These are phyloP conservation scores for Diplosoma virens DNA, from an alignment of 23 tunicate species.

Conservation along the genomic window DNA sequence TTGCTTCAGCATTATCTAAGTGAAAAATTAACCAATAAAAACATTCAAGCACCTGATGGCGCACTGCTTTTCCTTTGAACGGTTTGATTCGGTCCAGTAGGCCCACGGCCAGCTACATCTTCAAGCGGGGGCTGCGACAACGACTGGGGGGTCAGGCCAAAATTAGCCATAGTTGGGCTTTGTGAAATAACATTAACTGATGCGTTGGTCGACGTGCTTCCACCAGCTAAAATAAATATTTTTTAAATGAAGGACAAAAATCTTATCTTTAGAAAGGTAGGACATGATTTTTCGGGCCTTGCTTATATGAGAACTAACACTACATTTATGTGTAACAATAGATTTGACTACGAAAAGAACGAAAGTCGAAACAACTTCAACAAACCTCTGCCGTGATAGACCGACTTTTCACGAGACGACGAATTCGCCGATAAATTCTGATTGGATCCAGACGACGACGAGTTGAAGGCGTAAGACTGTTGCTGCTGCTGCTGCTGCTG, in stretches of 20 bases:
- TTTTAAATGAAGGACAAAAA: no score
- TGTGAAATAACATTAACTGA: conserved; percentile 3
- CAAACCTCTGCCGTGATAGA: no score
- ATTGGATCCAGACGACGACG: conserved; percentile 3
- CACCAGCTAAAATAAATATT: no score
- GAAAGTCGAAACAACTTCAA: no score
- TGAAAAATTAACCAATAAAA: background rate
- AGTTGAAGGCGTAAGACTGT: background rate
- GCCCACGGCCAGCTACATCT: background rate
- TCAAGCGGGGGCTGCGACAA: conserved; percentile 28
- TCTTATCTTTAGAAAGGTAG: no score
- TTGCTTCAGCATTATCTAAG: background rate
- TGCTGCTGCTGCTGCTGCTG: background rate
- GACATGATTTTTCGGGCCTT: no score
- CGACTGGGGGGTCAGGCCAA: conserved; percentile 66
- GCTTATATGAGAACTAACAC: no score
- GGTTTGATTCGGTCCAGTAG: background rate
- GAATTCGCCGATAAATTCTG: no score
- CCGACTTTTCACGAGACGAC: no score
- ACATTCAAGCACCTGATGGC: background rate
- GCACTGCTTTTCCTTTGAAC: conserved; percentile 5
- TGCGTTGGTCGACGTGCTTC: background rate
- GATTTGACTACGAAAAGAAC: no score
- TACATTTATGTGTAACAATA: no score
- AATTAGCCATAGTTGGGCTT: conserved; percentile 75